phyloP scores from a whole-genome alignment of 1,140 invertebrate genomes.

The Melipona quadrifasciata region DNA sequence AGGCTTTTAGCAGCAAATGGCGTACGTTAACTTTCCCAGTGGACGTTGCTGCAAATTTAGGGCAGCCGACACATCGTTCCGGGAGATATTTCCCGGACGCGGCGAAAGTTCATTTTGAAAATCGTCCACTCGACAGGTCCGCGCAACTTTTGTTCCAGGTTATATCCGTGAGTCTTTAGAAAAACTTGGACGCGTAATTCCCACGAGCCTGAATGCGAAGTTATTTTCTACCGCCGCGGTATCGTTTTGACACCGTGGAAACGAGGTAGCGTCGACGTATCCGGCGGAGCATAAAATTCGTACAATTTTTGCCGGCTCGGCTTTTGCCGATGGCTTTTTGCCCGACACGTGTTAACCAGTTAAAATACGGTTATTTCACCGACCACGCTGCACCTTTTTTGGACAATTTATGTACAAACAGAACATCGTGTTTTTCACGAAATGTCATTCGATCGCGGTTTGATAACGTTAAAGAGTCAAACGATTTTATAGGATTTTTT shows the following conservation, averaged over 20 bases:
- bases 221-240: neutral
- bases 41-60: slow-evolving; percentile 50
- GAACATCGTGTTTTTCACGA: neutral
- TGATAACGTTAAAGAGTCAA: neutral
- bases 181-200: neutral
- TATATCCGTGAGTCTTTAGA: neutral
- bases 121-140: neutral
- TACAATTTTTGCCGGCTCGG: neutral
- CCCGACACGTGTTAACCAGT: neutral
- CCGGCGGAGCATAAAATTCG: neutral
- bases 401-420: neutral
- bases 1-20: slow-evolving; percentile 68
- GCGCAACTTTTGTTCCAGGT: neutral
- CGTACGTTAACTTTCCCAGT: slow-evolving; percentile 61
- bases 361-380: neutral
- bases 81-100: neutral
- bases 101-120: slow-evolving; percentile 20
- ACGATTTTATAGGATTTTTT: neutral
- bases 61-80: neutral
- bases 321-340: neutral
- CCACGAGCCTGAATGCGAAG: neutral
- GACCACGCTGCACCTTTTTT: neutral
- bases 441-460: neutral
- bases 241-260: neutral
- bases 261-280: too few species aligned